Percentiles rank a stretch among this genome's conserved stretches.
Evolutionary conservation across 2,113 vertebrate genomes (phyloP).

Genomic region (Okapia johnstoni): DNA sequence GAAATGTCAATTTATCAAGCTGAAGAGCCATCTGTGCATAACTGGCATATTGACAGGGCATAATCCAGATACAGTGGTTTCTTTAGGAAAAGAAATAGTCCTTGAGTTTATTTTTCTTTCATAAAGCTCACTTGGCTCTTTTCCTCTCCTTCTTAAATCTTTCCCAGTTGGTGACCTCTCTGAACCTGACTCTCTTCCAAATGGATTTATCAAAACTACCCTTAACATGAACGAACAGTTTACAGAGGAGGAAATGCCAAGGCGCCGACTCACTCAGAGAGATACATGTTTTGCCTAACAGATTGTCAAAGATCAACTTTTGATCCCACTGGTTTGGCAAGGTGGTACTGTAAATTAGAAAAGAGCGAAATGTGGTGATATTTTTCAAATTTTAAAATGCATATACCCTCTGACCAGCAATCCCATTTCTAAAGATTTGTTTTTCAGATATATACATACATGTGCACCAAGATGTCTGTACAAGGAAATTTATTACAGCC

Average conservation of each 20-base stretch:
- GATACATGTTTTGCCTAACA: slow-evolving; percentile 51
- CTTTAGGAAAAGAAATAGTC: background rate
- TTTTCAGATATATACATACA: background rate
- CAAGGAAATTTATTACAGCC: background rate
- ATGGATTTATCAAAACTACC: slow-evolving; percentile 23
- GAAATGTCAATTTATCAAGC: background rate
- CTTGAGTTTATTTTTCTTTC: background rate
- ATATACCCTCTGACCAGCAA: slow-evolving; percentile 35
- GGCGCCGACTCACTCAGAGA: background rate
- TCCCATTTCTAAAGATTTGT: slow-evolving; percentile 11
- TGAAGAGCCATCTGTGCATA: background rate
- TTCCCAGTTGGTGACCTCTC: slow-evolving; percentile 31
- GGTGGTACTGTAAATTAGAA: slow-evolving; percentile 5
- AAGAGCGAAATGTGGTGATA: background rate
- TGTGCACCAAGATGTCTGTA: background rate
- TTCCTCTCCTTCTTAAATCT: background rate
- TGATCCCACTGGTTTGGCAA: slow-evolving; percentile 32
- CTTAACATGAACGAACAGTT: slow-evolving; percentile 7
- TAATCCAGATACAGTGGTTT: slow-evolving; percentile 10
- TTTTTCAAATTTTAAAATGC: slow-evolving; percentile 34
- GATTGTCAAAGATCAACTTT: slow-evolving; percentile 44
- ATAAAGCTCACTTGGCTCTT: background rate
- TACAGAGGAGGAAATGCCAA: background rate
- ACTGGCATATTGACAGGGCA: background rate
- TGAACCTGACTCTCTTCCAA: slow-evolving; percentile 24